These are phyloP conservation scores for Julus scandinavius DNA, from an alignment of 2,888 invertebrate genomes.

Conservation along the genomic window DNA sequence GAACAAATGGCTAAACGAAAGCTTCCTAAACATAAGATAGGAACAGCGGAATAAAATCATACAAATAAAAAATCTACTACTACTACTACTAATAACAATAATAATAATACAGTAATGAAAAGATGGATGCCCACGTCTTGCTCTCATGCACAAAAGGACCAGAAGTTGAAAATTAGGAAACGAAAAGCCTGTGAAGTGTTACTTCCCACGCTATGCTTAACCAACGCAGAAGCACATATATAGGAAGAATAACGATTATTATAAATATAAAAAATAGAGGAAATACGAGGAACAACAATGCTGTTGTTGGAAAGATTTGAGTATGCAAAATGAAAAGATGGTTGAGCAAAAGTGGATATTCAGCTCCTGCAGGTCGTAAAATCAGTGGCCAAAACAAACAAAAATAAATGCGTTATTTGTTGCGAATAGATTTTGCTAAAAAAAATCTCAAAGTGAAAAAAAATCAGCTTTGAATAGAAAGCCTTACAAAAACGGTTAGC, in stretches of 20 bases:
- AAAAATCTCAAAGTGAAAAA: background rate
- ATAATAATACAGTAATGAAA: slow-evolving; percentile 36
- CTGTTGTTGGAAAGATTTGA: background rate
- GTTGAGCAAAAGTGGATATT: background rate
- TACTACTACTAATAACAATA: background rate
- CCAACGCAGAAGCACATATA: background rate
- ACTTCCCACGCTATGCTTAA: slow-evolving; percentile 29
- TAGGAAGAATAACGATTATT: background rate
- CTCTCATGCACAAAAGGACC: slow-evolving; percentile 11
- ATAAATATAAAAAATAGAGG: background rate
- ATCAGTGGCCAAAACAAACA: slow-evolving; percentile 19
- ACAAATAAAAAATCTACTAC: background rate
- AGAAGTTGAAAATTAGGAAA: slow-evolving; percentile 34
- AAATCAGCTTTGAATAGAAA: background rate
- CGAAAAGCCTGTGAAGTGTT: slow-evolving; percentile 25
- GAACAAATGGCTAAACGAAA: background rate
- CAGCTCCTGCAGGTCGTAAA: background rate
- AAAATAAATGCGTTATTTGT: background rate
- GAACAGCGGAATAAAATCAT: background rate
- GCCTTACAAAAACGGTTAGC: background rate
- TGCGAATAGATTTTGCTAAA: background rate
- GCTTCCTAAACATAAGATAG: slow-evolving; percentile 1
- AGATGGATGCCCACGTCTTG: slow-evolving; percentile 26
- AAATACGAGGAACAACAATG: slow-evolving; percentile 20
- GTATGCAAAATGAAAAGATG: background rate